phyloP scores from a whole-genome alignment of 2,113 vertebrate species.

The Esox niger region DNA sequence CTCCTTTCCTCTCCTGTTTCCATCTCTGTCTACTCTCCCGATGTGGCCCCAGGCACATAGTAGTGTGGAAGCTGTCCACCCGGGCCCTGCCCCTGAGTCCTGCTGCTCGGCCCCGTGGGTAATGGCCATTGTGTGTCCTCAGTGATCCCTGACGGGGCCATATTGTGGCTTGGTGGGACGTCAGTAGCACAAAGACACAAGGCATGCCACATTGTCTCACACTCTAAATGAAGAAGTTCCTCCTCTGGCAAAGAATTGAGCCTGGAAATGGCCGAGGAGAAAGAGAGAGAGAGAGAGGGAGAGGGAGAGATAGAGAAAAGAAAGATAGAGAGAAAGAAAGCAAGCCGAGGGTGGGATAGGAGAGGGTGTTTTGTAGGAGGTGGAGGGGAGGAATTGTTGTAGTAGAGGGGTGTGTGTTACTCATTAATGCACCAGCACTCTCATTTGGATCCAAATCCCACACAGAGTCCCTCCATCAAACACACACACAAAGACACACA shows the following conservation, averaged over 20 bases:
- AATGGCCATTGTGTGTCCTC: constrained; percentile 74
- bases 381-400: constrained; percentile 45
- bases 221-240: constrained; percentile 77
- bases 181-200: constrained; percentile 75
- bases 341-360: too few relatives aligned
- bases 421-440: constrained; percentile 70
- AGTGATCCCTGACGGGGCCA: constrained; percentile 79
- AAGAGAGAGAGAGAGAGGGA: constrained; percentile 36
- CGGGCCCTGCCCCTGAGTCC: constrained; percentile 57
- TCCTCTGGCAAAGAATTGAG: constrained; percentile 64
- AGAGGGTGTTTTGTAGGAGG: constrained; percentile 27
- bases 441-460: constrained; percentile 63
- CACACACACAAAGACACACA: constrained; percentile 14
- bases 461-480: constrained; percentile 19
- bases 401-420: constrained; percentile 61
- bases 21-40: constrained; percentile 23
- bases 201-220: constrained; percentile 75
- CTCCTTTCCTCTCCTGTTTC: background rate
- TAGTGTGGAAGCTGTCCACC: constrained; percentile 69
- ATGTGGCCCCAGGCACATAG: constrained; percentile 64
- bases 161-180: constrained; percentile 78
- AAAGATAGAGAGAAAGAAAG: constrained; percentile 37
- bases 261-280: constrained; percentile 63
- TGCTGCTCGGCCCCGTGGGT: constrained; percentile 65
- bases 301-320: constrained; percentile 25